Conservation (phyloP, 2,113 vertebrate species). For the Hippotragus niger region DNA sequence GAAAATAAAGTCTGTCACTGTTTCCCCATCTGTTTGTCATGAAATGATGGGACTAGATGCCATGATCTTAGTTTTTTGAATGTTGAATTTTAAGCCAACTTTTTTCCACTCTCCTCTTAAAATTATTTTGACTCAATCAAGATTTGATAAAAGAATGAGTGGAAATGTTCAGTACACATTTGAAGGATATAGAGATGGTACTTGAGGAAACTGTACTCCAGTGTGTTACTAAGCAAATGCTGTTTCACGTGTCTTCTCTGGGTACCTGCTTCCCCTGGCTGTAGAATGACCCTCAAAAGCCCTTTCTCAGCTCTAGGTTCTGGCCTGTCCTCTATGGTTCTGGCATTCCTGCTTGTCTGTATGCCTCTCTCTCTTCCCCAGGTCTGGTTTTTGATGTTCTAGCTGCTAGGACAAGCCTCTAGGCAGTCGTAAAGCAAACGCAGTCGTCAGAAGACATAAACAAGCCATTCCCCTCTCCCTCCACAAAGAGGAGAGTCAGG, state of each 20-base stretch:
- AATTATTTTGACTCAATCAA: background rate
- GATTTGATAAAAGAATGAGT: background rate
- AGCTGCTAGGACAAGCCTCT: background rate
- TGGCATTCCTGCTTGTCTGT: fast-evolving
- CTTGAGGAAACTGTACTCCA: background rate
- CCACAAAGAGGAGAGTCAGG: background rate
- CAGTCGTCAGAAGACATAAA: background rate
- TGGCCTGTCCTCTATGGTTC: fast-evolving
- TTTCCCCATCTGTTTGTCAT: background rate
- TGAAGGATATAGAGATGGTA: background rate
- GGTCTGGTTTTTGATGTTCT: background rate
- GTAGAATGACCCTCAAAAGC: background rate
- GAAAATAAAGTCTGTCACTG: background rate
- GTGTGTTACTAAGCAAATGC: background rate
- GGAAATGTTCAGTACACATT: background rate
- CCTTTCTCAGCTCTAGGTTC: background rate
- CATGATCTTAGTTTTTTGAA: background rate
- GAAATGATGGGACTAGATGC: background rate
- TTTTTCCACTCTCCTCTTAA: background rate
- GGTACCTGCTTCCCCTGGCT: fast-evolving
- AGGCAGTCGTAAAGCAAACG: background rate
- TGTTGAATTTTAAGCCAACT: background rate
- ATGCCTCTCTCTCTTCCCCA: background rate
- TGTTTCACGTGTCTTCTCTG: background rate
- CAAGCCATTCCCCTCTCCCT: fast-evolving